These are phyloP conservation scores for Oreocharis arfaki DNA, from an alignment of 2,113 vertebrate species.

Conservation along the genomic window DNA sequence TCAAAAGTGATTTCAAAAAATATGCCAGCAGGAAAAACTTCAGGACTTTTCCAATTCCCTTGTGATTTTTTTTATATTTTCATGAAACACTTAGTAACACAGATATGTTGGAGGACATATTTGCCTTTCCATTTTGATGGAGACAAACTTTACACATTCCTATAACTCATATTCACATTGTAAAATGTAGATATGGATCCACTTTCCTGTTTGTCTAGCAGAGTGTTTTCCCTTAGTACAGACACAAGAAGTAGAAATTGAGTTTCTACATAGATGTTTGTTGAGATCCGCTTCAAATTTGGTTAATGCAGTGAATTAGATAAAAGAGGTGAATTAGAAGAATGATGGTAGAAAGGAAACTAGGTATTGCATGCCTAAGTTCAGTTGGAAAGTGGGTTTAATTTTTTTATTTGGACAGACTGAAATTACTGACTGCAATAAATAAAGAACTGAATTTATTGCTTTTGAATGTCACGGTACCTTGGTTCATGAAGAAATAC, in stretches of 20 bases:
- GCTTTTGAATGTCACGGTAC: background rate
- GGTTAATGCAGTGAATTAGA: background rate
- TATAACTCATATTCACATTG: background rate
- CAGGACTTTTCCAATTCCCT: background rate
- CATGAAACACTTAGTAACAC: background rate
- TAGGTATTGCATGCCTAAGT: background rate
- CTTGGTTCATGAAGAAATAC: background rate
- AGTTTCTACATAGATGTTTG: background rate
- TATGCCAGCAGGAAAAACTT: conserved; percentile 1
- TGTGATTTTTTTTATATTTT: conserved; percentile 5
- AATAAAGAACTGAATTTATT: background rate
- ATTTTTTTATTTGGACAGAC: background rate
- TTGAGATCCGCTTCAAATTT: background rate
- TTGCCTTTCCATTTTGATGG: background rate
- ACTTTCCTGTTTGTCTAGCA: background rate
- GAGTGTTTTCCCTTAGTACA: background rate
- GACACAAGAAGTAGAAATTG: background rate
- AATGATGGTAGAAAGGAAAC: background rate
- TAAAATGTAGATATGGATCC: background rate
- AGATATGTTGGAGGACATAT: background rate
- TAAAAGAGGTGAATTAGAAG: background rate
- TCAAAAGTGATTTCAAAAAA: conserved; percentile 35
- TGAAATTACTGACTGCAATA: background rate
- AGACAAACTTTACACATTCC: background rate
- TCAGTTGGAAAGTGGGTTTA: background rate